Percentiles rank a stretch among this genome's conserved stretches.
phyloP scores from a whole-genome alignment of 2,797 vertebrate species.

The Megalops cyprinoides region DNA sequence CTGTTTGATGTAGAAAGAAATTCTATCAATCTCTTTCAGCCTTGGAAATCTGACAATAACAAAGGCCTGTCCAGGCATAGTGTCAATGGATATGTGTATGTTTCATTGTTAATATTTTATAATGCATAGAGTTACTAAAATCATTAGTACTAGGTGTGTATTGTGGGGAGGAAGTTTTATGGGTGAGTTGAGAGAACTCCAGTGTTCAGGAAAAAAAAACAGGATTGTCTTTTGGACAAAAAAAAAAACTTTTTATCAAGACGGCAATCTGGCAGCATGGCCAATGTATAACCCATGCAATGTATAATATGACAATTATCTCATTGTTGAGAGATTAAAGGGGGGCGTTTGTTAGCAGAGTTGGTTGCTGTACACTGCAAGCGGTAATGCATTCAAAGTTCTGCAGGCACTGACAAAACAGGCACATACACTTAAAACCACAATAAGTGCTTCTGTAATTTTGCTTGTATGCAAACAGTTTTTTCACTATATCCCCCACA shows the following conservation, averaged over 20 bases:
- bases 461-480: too few species aligned
- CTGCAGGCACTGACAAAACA: background rate
- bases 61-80: background rate
- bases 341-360: background rate
- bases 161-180: background rate
- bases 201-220: background rate
- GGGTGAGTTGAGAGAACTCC: background rate
- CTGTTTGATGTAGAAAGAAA: too few species aligned
- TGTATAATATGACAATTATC: background rate
- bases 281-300: too few species aligned
- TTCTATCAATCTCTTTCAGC: too few species aligned
- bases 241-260: background rate
- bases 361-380: background rate
- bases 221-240: background rate
- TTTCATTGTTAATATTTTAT: too few species aligned
- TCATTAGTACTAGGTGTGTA: background rate
- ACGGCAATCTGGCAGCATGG: background rate
- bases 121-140: background rate
- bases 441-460: background rate
- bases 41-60: too few species aligned
- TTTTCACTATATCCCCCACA: background rate
- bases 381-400: background rate
- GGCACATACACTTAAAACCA: background rate
- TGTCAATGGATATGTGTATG: background rate
- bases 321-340: background rate